These are phyloP conservation scores for Acyrthosiphon pisum DNA, from an alignment of 1,140 invertebrate genomes.

Conservation along the genomic window DNA sequence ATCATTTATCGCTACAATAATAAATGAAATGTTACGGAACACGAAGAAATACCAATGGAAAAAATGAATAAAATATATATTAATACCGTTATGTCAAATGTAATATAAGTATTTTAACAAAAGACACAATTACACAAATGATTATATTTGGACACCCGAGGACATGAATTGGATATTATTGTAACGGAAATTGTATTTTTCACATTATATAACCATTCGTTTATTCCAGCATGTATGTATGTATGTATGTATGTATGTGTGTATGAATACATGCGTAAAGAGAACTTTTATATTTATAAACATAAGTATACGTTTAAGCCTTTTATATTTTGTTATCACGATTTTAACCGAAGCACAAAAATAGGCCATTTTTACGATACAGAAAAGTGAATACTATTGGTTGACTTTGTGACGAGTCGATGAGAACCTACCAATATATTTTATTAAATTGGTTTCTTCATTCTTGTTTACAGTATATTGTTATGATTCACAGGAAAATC, in stretches of 20 bases:
- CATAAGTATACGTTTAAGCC: neutral
- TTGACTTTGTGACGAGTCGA: neutral
- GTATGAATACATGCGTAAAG: neutral
- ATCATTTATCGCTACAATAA: constrained; percentile 23
- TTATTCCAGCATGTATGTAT: neutral
- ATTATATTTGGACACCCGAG: constrained; percentile 50
- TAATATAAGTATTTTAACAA: constrained; percentile 45
- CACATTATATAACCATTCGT: constrained; percentile 47
- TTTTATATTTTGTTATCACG: neutral
- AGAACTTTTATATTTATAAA: constrained; percentile 5
- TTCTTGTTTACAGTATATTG: neutral
- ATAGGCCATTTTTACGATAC: neutral
- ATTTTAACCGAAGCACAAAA: neutral
- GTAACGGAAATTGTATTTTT: constrained; percentile 41
- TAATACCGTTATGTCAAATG: constrained; percentile 53
- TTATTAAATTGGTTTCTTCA: neutral
- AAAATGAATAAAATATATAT: constrained; percentile 53
- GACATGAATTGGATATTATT: constrained; percentile 49
- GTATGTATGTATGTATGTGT: too few relatives aligned
- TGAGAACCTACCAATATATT: neutral
- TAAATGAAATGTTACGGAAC: constrained; percentile 27
- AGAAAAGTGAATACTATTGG: neutral
- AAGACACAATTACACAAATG: constrained; percentile 51
- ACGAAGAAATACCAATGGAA: constrained; percentile 18
- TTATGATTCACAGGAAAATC: neutral